Evolutionary conservation across 2,113 vertebrate genomes (phyloP).

Genomic region (Bungarus multicinctus): DNA sequence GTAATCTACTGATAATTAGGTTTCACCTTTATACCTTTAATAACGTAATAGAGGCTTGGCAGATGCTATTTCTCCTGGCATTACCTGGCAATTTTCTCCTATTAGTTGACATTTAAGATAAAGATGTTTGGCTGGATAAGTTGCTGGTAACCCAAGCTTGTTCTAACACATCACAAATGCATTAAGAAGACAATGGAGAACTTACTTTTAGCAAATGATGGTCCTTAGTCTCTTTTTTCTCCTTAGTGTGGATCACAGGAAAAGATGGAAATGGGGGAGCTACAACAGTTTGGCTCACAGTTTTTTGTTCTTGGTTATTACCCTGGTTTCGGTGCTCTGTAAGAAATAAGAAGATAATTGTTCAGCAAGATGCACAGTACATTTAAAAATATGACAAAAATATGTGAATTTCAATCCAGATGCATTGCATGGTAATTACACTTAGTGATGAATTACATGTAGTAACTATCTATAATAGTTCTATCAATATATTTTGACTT

Average conservation of each 20-base stretch:
- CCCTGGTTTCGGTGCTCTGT: constrained; percentile 77
- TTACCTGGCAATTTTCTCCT: not conserved
- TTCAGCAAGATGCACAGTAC: not conserved
- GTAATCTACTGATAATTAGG: not conserved
- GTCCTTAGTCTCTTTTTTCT: constrained; percentile 81
- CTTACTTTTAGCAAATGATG: constrained; percentile 82
- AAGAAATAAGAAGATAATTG: constrained; percentile 45
- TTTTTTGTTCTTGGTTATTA: constrained; percentile 77
- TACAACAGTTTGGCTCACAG: constrained; percentile 72
- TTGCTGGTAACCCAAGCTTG: not conserved
- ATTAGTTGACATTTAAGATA: not conserved
- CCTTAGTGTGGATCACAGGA: constrained; percentile 75
- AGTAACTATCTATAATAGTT: not conserved
- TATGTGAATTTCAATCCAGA: not conserved
- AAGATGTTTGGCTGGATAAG: not conserved
- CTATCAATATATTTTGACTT: not conserved
- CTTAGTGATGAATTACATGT: not conserved
- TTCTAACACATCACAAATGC: accelerated
- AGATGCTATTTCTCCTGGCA: not conserved
- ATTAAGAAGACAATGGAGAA: not conserved
- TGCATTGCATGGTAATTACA: not conserved
- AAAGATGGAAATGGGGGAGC: constrained; percentile 81
- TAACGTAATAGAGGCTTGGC: not conserved
- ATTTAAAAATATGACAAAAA: constrained; percentile 1
- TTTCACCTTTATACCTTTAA: not conserved